These are phyloP conservation scores for Tachyglossus aculeatus DNA, from an alignment of 2,797 vertebrate species.

Conservation along the genomic window DNA sequence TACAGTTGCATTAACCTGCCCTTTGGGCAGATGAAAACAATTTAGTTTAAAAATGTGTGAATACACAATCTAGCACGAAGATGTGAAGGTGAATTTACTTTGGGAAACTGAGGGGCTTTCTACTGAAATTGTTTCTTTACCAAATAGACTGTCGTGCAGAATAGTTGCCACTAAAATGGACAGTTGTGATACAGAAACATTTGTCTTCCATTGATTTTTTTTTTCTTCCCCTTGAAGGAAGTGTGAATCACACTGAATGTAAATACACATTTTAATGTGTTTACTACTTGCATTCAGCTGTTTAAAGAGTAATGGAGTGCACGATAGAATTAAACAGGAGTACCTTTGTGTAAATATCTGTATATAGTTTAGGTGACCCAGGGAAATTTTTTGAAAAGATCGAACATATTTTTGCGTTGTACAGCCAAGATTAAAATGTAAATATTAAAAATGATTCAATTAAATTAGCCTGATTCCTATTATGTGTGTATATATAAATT, in stretches of 20 bases:
- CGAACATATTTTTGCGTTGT: conserved; percentile 51
- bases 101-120: conserved; percentile 54
- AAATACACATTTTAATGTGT: conserved; percentile 18
- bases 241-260: conserved; percentile 32
- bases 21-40: too few relatives aligned
- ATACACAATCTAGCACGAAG: too few relatives aligned
- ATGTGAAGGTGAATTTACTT: too few relatives aligned
- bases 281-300: conserved; percentile 38
- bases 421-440: conserved; percentile 62
- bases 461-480: too few relatives aligned
- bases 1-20: too few relatives aligned
- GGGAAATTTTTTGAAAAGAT: conserved; percentile 38
- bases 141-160: too few relatives aligned
- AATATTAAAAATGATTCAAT: too few relatives aligned
- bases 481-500: too few relatives aligned
- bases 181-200: not conserved
- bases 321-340: conserved; percentile 31
- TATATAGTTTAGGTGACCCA: conserved; percentile 30
- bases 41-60: too few relatives aligned
- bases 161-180: not conserved
- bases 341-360: conserved; percentile 50
- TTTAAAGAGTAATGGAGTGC: conserved; percentile 15
- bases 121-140: conserved; percentile 31
- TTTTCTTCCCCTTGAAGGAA: not conserved
- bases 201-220: too few relatives aligned